Evolutionary conservation across 2,888 invertebrate species (phyloP).

Genomic region (Augiades crinisus): DNA sequence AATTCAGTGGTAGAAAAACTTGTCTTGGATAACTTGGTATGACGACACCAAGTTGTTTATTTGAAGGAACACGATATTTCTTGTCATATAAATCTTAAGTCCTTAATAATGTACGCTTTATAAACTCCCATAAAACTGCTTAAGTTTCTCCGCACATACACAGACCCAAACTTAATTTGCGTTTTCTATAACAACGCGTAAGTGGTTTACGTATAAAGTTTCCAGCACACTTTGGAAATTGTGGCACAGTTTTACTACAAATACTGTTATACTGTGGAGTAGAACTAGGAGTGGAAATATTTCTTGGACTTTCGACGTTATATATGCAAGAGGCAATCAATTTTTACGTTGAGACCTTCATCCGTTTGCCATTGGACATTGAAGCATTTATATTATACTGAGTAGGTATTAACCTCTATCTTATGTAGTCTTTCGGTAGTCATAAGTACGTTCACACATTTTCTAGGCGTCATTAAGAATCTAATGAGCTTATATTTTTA

Average conservation of each 20-base stretch:
- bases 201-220: constrained; percentile 17
- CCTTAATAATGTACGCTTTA: constrained; percentile 5
- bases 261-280: background rate
- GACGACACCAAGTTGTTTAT: background rate
- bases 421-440: too few relatives aligned
- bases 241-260: background rate
- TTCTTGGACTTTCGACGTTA: too few relatives aligned
- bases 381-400: too few relatives aligned
- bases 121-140: constrained; percentile 17
- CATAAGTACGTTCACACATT: too few relatives aligned
- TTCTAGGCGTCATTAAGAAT: too few relatives aligned
- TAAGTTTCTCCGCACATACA: constrained; percentile 11
- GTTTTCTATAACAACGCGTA: constrained; percentile 16
- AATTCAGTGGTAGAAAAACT: background rate
- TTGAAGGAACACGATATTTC: constrained; percentile 5
- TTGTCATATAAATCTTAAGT: constrained; percentile 15
- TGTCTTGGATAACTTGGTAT: background rate
- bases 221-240: background rate
- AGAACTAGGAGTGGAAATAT: too few relatives aligned
- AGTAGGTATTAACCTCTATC: too few relatives aligned
- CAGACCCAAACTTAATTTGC: constrained; percentile 16
- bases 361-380: too few relatives aligned
- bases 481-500: too few relatives aligned
- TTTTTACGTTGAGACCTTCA: too few relatives aligned
- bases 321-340: too few relatives aligned